Conservation (phyloP, 1,140 invertebrate genomes). For the Diorhabda sublineata region DNA sequence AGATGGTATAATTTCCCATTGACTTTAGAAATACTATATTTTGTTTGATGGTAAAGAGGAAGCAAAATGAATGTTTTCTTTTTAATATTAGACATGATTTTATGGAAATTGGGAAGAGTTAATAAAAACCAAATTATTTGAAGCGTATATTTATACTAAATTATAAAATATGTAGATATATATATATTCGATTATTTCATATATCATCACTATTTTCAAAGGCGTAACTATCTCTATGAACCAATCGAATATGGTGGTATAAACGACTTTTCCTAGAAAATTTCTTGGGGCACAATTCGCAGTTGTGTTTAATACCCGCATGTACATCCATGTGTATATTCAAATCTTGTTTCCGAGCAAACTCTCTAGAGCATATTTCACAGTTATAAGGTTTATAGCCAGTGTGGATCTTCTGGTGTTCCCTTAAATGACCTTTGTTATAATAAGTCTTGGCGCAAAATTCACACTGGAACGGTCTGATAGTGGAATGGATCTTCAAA, state of each 20-base stretch:
- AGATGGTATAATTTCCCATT: too few species aligned
- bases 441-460: background rate
- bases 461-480: background rate
- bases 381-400: background rate
- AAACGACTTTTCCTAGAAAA: background rate
- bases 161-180: too few species aligned
- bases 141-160: too few species aligned
- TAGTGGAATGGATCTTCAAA: background rate
- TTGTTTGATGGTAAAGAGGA: too few species aligned
- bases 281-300: background rate
- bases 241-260: background rate
- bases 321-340: background rate
- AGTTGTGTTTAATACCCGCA: background rate
- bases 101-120: too few species aligned
- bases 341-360: background rate
- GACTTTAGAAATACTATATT: too few species aligned
- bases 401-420: background rate
- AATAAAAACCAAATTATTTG: too few species aligned
- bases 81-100: too few species aligned
- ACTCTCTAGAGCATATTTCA: background rate
- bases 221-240: background rate
- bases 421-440: background rate
- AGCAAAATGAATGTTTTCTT: too few species aligned
- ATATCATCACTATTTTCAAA: too few species aligned
- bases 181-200: too few species aligned